A percentile compares a stretch with the other conserved stretches of the same genome.
Evolutionary conservation across 1,140 invertebrate species (phyloP).

Genomic region (Sycophaga agraensis): DNA sequence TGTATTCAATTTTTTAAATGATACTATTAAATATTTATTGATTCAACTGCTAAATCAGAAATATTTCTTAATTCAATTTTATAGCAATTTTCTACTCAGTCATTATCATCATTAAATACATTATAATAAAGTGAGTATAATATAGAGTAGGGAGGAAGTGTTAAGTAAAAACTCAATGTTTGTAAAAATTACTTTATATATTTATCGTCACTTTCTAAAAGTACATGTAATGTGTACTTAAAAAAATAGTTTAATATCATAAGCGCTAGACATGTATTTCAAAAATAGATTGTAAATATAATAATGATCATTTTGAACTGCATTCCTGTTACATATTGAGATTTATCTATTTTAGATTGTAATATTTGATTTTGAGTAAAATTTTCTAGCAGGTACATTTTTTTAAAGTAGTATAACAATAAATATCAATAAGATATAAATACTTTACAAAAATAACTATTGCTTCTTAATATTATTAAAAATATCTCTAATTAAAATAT

Average conservation of each 20-base stretch:
- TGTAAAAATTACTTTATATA: constrained; percentile 11
- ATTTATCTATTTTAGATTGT: no score
- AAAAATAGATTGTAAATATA: constrained; percentile 19
- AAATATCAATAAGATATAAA: constrained; percentile 21
- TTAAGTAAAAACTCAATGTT: no score
- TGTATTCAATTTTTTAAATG: no score
- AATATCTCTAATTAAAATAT: constrained; percentile 26
- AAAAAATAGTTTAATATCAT: constrained; percentile 3
- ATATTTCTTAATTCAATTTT: no score
- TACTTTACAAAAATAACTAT: constrained; percentile 33
- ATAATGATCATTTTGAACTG: constrained; percentile 24
- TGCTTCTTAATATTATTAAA: constrained; percentile 28
- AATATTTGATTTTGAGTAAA: background rate
- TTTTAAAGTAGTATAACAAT: constrained; percentile 13
- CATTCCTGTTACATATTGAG: constrained; percentile 15
- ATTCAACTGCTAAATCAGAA: no score
- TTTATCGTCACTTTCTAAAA: background rate
- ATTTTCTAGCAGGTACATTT: constrained; percentile 17
- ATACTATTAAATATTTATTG: no score
- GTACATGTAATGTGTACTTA: background rate
- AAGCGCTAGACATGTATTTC: background rate
- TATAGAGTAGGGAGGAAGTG: no score
- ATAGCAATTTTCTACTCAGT: no score
- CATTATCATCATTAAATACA: no score
- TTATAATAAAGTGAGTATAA: no score